phyloP scores from a whole-genome alignment of 2,888 invertebrate species.

The Yponomeuta sedellus region DNA sequence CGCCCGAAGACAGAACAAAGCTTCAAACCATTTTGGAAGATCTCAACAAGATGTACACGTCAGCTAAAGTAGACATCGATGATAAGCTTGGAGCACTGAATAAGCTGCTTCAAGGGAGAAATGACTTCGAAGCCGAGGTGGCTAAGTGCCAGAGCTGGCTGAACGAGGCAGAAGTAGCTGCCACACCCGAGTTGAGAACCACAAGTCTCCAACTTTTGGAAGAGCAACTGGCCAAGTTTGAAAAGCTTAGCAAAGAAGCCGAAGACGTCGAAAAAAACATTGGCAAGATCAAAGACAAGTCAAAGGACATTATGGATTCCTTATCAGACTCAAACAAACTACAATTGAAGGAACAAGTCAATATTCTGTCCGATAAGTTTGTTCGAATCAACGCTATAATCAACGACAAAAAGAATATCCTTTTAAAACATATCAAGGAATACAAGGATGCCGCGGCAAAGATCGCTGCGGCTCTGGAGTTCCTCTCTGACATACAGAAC shows the following conservation, averaged over 20 bases:
- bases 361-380: constrained; percentile 86
- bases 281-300: constrained; percentile 85
- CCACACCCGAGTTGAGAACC: constrained; percentile 86
- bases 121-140: constrained; percentile 87
- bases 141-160: constrained; percentile 92
- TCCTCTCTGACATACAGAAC: constrained; percentile 88
- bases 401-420: constrained; percentile 82
- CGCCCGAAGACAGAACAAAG: constrained; percentile 80
- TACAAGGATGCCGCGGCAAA: constrained; percentile 88
- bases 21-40: constrained; percentile 81
- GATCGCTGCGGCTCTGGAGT: constrained; percentile 86
- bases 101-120: constrained; percentile 85
- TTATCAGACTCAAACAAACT: constrained; percentile 91
- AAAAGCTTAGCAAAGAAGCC: constrained; percentile 85
- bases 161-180: constrained; percentile 91
- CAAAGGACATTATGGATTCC: constrained; percentile 86
- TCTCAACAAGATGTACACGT: constrained; percentile 83
- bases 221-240: constrained; percentile 92
- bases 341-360: constrained; percentile 87
- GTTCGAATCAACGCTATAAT: constrained; percentile 84
- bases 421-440: constrained; percentile 87
- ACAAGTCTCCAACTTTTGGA: constrained; percentile 89
- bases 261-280: constrained; percentile 83
- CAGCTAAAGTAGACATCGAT: constrained; percentile 82
- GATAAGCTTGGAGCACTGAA: constrained; percentile 83